Conservation (phyloP, 2,113 vertebrate genomes). For the Bos javanicus region DNA sequence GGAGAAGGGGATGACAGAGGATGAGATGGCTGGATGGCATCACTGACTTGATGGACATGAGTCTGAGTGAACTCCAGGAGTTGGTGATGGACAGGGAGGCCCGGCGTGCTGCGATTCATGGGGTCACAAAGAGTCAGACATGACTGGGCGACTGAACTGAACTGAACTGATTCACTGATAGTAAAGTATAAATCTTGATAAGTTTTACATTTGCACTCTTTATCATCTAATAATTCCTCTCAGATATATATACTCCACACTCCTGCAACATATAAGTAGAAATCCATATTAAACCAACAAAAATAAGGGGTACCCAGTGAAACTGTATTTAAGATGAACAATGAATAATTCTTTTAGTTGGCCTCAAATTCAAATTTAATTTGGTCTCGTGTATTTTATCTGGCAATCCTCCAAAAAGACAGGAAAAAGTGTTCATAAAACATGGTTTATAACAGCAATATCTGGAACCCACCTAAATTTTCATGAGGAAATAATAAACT, state of each 20-base stretch:
- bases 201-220: neutral
- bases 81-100: too few relatives aligned
- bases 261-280: neutral
- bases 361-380: neutral
- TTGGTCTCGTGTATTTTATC: neutral
- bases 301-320: neutral
- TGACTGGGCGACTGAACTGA: too few relatives aligned
- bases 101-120: too few relatives aligned
- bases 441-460: neutral
- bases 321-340: neutral
- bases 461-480: neutral
- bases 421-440: neutral
- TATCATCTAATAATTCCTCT: neutral
- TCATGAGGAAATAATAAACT: neutral
- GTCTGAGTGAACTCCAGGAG: too few relatives aligned
- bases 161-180: neutral
- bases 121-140: too few relatives aligned
- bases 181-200: neutral
- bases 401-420: neutral
- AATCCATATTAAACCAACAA: neutral
- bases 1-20: too few relatives aligned
- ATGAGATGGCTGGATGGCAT: too few relatives aligned
- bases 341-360: neutral
- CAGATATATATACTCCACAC: neutral
- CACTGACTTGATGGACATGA: too few relatives aligned